phyloP scores from a whole-genome alignment of 2,797 vertebrate genomes.

The Acipenser oxyrinchus region DNA sequence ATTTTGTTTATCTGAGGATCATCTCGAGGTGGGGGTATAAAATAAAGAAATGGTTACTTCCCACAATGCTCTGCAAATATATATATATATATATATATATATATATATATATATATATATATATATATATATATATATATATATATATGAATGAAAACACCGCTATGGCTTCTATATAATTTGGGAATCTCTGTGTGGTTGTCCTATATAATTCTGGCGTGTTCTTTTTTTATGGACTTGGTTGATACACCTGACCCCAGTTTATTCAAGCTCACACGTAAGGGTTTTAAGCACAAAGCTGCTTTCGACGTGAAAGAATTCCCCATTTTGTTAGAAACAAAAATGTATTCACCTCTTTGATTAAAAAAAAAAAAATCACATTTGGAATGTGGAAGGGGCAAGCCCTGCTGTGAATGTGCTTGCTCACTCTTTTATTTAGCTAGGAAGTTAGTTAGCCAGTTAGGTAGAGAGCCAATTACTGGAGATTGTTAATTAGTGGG shows the following conservation, averaged over 20 bases:
- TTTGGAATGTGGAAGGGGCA: conserved; percentile 12
- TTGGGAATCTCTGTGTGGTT: too few relatives aligned
- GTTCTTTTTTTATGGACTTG: too few relatives aligned
- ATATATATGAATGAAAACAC: too few relatives aligned
- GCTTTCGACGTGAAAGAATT: conserved; percentile 18
- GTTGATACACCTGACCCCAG: not conserved
- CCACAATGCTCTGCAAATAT: too few relatives aligned
- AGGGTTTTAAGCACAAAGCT: conserved; percentile 1
- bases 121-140: too few relatives aligned
- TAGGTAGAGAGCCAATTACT: conserved; percentile 59
- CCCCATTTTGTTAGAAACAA: conserved; percentile 17
- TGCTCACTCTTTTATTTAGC: conserved; percentile 45
- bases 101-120: too few relatives aligned
- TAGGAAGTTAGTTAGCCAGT: conserved; percentile 55
- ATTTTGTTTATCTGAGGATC: too few relatives aligned
- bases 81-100: too few relatives aligned
- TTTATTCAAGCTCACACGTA: conserved; percentile 3
- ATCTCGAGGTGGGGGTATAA: too few relatives aligned
- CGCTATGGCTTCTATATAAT: too few relatives aligned
- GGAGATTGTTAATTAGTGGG: conserved; percentile 56
- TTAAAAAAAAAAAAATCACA: conserved; percentile 23
- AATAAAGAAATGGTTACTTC: too few relatives aligned
- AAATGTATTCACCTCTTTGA: conserved; percentile 15
- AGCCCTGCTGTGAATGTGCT: conserved; percentile 42
- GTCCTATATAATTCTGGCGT: too few relatives aligned